phyloP scores from a whole-genome alignment of 2,888 invertebrate genomes.

The Gibbula magus region DNA sequence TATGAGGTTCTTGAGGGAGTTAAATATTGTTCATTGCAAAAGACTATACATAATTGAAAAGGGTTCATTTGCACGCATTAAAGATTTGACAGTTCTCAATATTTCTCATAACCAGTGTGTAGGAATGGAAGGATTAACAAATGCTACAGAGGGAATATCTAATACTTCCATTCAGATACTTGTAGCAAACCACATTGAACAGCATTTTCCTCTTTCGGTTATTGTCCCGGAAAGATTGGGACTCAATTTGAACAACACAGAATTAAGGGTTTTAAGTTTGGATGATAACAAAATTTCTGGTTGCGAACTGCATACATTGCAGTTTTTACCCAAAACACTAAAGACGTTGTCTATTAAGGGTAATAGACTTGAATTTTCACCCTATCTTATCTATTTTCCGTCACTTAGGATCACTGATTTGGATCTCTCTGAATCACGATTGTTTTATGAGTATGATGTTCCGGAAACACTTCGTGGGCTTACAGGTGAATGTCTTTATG shows the following conservation, averaged over 20 bases:
- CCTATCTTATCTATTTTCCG: neutral
- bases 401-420: neutral
- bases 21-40: too few species aligned
- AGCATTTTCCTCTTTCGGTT: neutral
- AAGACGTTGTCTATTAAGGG: neutral
- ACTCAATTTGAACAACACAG: neutral
- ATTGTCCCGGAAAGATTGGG: neutral
- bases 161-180: neutral
- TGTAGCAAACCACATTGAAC: neutral
- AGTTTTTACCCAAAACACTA: neutral
- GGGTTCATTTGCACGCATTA: neutral
- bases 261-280: neutral
- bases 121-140: neutral
- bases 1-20: neutral
- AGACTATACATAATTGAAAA: neutral
- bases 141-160: neutral
- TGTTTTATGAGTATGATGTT: too few species aligned
- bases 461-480: too few species aligned
- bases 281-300: neutral
- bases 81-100: neutral
- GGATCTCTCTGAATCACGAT: too few species aligned
- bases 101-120: neutral
- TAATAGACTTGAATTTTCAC: neutral
- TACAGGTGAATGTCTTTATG: too few species aligned
- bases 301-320: neutral